Base-by-base conservation (phyloP, 2,797 vertebrate species). In the Crocidura indochinensis region DNA sequence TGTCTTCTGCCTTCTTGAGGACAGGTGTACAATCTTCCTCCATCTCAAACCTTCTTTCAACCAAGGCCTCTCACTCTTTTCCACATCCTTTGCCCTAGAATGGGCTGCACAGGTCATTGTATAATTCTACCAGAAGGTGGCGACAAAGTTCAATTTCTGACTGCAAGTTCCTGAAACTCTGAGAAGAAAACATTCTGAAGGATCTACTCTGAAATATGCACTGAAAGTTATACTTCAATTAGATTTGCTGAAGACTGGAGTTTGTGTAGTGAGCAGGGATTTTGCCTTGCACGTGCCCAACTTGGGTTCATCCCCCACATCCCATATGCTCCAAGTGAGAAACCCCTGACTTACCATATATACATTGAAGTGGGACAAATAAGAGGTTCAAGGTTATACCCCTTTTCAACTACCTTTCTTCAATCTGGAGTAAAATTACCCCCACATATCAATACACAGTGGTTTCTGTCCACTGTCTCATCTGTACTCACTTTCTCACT, bases 51-150 rank as follows among this genome's bases (percentile, higher is more conserved):
- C 17, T 69, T 20, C 67, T 14, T 46, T 24, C 60, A 4, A n/a
- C 2, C 53, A 5, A 4, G 38, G 2, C 6, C 10, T n/a, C 44
- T n/a, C 2, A 9, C 19, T 27, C 27, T n/a, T 27, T 27, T 44
- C 65, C 10, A 3, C 20, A 6, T 0, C 2, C 26, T 29, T 17
- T 31, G 47, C 10, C 3, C 38, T 12, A 12, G 68, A n/a, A 68
- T 24, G 1, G 65, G 12, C 8, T 17, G 1, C 47, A 11, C 1
- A 9, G 0, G 60, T 14, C 51, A 27, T 20, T 65, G n/a, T 15
- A 31, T 22, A 72, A 53, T 2, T 27, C 6, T 81, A 46, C 84
- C 96, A 85, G 20, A 31, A 84, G 78, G 19, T 51, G 76, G 77
- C 8, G 0, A 88, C 84, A 93, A 56, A 91, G 62, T 2, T 22